phyloP scores from a whole-genome alignment of 2,113 vertebrate genomes.

The Hippocampus guttulatus region DNA sequence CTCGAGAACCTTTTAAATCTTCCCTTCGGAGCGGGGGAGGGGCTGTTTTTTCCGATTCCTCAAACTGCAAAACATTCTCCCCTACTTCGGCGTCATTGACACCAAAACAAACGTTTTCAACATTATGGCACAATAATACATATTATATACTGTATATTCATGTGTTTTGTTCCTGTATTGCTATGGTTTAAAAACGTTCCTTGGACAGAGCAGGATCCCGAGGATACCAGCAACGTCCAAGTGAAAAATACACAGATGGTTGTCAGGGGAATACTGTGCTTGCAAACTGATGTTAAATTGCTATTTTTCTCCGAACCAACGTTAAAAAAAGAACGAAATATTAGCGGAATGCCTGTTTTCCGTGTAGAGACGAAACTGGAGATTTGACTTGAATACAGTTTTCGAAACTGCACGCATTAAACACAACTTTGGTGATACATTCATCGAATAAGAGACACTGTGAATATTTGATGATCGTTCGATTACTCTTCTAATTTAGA shows the following conservation, averaged over 20 bases:
- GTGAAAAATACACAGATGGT: neutral
- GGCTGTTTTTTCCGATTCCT: slow-evolving; percentile 24
- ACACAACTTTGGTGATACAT: neutral
- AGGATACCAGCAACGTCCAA: slow-evolving; percentile 5
- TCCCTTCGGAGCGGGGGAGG: slow-evolving; percentile 47
- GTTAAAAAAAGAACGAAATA: neutral
- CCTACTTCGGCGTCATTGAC: neutral
- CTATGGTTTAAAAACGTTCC: neutral
- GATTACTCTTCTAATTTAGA: neutral
- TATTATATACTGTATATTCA: too few relatives aligned
- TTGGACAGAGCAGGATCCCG: neutral
- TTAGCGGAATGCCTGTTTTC: neutral
- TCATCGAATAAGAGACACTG: neutral
- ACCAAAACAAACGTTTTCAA: neutral
- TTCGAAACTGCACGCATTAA: neutral
- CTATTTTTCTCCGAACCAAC: neutral
- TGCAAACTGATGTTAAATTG: neutral
- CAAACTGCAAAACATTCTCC: neutral
- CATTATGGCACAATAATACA: neutral
- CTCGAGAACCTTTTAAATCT: slow-evolving; percentile 45
- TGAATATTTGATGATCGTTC: neutral
- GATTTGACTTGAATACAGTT: neutral
- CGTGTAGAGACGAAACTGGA: neutral
- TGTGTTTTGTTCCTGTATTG: neutral
- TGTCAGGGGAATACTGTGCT: neutral